phyloP scores from a whole-genome alignment of 2,113 vertebrate species.

The Pithys albifrons region DNA sequence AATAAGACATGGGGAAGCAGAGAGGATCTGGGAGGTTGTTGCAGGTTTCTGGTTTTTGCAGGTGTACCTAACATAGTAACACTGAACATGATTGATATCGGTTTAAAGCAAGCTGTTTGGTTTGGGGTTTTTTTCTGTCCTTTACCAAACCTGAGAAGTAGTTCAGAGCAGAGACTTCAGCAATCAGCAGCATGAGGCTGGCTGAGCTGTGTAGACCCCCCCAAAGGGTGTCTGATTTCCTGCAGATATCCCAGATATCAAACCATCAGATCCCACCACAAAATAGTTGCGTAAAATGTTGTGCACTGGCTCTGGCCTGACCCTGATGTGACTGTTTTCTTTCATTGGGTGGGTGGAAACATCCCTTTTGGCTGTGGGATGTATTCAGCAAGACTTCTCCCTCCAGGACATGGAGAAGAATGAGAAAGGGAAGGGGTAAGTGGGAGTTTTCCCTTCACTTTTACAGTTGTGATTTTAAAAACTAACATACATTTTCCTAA shows the following conservation, averaged over 20 bases:
- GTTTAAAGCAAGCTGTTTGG: constrained; percentile 38
- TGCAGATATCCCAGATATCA: constrained; percentile 88
- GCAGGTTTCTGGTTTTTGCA: constrained; percentile 61
- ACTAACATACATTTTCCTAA: background rate
- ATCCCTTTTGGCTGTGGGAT: background rate
- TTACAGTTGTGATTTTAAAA: background rate
- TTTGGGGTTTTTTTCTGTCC: background rate
- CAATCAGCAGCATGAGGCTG: constrained; percentile 68
- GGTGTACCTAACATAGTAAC: constrained; percentile 44
- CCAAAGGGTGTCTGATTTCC: constrained; percentile 89
- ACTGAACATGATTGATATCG: constrained; percentile 66
- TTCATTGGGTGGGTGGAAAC: background rate
- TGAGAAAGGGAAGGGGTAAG: background rate
- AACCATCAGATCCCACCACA: constrained; percentile 85
- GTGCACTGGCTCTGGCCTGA: constrained; percentile 39
- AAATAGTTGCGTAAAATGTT: constrained; percentile 79
- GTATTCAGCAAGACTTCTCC: background rate
- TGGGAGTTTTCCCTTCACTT: background rate
- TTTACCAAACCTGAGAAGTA: constrained; percentile 70
- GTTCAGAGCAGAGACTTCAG: constrained; percentile 84
- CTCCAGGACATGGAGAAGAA: background rate
- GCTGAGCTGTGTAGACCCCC: constrained; percentile 80
- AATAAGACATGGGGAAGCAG: constrained; percentile 32
- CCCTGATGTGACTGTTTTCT: background rate
- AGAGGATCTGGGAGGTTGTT: background rate